A percentile compares a stretch with the other conserved stretches of the same genome.
phyloP scores from a whole-genome alignment of 2,888 invertebrate genomes.

The Epirrhoe alternata region DNA sequence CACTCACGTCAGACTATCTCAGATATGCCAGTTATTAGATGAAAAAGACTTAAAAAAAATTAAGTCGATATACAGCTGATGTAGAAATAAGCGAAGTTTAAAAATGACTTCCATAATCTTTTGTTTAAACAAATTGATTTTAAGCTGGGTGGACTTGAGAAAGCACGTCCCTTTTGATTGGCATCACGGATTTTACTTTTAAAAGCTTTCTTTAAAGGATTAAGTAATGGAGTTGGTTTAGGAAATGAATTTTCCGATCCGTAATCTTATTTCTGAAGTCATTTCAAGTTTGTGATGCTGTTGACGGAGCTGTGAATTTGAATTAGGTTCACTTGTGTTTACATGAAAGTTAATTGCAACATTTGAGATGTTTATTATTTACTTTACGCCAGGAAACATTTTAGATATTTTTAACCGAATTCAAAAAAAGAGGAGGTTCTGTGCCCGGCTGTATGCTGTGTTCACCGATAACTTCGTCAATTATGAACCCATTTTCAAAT shows the following conservation, averaged over 20 bases:
- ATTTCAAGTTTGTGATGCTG: constrained; percentile 1
- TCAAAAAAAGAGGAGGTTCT: too few species aligned
- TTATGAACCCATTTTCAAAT: too few species aligned
- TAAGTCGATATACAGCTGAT: background rate
- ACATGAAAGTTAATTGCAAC: too few species aligned
- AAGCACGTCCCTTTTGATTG: constrained; percentile 4
- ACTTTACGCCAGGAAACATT: too few species aligned
- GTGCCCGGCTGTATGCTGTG: too few species aligned
- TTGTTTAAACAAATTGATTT: constrained; percentile 6
- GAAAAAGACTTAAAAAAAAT: too few species aligned
- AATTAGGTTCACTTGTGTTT: background rate
- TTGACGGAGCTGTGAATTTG: background rate
- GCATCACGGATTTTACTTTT: constrained; percentile 4
- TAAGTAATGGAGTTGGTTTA: background rate
- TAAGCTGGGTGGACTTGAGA: background rate
- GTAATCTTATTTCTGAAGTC: constrained; percentile 3
- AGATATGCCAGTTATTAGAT: too few species aligned
- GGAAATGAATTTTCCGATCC: constrained; percentile 4
- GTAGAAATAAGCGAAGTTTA: background rate
- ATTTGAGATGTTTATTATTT: too few species aligned
- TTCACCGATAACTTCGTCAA: too few species aligned
- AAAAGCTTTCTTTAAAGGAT: constrained; percentile 2
- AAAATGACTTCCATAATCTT: background rate
- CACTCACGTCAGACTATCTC: too few species aligned
- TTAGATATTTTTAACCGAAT: too few species aligned